Evolutionary conservation across 35 echinoderm and acorn worm species (phyloP).

Genomic region (Apostichopus japonicus): DNA sequence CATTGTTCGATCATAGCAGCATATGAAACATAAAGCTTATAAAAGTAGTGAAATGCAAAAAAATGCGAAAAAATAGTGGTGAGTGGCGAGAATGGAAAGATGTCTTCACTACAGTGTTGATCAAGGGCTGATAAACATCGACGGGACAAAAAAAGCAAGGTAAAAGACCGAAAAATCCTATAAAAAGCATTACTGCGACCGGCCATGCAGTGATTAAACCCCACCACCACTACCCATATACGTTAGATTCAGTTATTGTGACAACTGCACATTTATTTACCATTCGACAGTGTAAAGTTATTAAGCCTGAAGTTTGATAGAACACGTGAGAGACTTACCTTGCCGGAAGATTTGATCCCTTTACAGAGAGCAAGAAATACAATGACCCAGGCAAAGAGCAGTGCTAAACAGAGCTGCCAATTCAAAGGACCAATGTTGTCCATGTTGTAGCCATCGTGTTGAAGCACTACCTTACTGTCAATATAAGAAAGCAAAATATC

Average conservation of each 20-base stretch:
- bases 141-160: too few species aligned
- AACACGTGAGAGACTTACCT: slow-evolving; percentile 43
- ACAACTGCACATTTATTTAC: neutral
- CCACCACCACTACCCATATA: neutral
- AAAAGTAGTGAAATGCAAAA: too few species aligned
- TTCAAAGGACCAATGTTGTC: slow-evolving; percentile 64
- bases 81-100: too few species aligned
- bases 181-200: too few species aligned
- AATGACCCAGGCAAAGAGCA: slow-evolving; percentile 78
- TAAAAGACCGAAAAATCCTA: too few species aligned
- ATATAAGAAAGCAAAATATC: neutral
- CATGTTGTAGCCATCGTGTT: neutral
- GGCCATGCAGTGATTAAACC: neutral
- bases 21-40: too few species aligned
- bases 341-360: slow-evolving; percentile 84
- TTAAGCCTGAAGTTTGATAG: neutral
- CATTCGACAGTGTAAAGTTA: neutral
- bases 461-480: neutral
- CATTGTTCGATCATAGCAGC: too few species aligned
- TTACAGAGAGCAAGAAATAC: slow-evolving; percentile 76
- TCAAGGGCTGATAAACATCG: too few species aligned
- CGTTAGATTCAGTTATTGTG: neutral
- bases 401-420: slow-evolving; percentile 74
- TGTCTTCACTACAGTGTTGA: too few species aligned
- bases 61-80: too few species aligned